Conservation (phyloP, 2,888 invertebrate genomes). For the Lamproptera curius region DNA sequence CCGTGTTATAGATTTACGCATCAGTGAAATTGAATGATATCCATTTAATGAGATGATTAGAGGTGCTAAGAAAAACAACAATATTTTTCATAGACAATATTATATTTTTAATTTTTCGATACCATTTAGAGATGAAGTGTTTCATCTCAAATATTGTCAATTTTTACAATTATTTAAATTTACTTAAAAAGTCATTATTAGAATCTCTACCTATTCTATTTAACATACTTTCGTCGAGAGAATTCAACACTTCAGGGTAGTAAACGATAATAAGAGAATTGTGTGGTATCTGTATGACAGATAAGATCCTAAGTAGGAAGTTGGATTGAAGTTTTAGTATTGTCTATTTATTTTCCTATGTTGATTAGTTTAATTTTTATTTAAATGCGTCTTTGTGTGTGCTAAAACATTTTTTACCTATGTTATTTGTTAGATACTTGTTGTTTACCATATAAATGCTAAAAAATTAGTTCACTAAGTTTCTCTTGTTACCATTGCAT, state of each 20-base stretch:
- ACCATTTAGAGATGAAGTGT: conserved; percentile 58
- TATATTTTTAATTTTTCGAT: conserved; percentile 64
- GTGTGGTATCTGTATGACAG: conserved; percentile 28
- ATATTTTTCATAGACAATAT: conserved; percentile 72
- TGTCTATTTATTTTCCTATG: too few species aligned
- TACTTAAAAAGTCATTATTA: conserved; percentile 14
- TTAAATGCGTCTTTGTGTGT: too few species aligned
- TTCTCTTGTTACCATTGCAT: too few species aligned
- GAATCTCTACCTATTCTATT: conserved; percentile 34
- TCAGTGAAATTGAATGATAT: conserved; percentile 5
- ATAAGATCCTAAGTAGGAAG: conserved; percentile 14
- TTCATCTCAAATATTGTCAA: conserved; percentile 59
- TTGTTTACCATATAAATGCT: too few species aligned
- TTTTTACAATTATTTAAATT: conserved; percentile 49
- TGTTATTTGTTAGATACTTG: too few species aligned
- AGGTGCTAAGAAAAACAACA: conserved; percentile 65
- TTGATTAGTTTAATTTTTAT: too few species aligned
- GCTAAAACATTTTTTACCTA: too few species aligned
- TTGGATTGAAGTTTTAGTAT: conserved; percentile 16
- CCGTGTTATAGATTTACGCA: too few species aligned
- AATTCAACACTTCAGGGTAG: conserved; percentile 58
- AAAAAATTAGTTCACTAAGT: too few species aligned
- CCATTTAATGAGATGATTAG: conserved; percentile 46
- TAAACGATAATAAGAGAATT: conserved; percentile 49
- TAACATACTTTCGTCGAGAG: conserved; percentile 42